Evolutionary conservation across 2,888 invertebrate species (phyloP), one percentile per base, ranked within the genome.

Genomic region (Drosophila demipolita): DNA sequence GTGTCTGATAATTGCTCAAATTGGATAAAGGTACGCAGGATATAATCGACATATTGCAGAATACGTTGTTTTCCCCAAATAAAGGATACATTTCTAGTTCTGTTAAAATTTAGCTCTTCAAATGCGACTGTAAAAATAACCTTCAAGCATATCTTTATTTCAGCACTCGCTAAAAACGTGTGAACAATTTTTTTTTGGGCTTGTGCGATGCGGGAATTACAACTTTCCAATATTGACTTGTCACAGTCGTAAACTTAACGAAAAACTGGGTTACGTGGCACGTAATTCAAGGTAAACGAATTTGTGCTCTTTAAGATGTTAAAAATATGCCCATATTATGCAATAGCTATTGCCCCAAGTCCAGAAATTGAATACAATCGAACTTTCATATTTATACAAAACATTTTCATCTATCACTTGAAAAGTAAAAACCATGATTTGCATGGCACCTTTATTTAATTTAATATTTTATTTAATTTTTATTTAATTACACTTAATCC

Each of bases 151-250:
- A 62, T 65, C 53, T 62, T 42, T 58, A 20, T 71, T 63, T 65
- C 58, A 48, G 57, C 76, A 73, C 68, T 48, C 45, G 58, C 65
- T 55, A 38, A 36, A 48, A 72, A 85, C 36, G 83, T 87, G 87
- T 85, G 87, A 85, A 85, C 68, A 77, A 54, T 20, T 57, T 76
- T 66, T 29, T 29, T 29, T 29, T 69, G 50, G 54, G 82, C 58
- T 80, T 73, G 61, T 29, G 52, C 53, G 52, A 78, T 87, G 83
- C 85, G 84, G 84, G 85, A 66, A 87, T 81, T 73, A 73, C 79
- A 79, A 60, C 66, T 57, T 57, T 59, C 54, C 57, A 75, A 58
- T 84, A 84, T 84, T 85, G 72, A 76, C 74, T 73, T 78, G 75
- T 55, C 77, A 75, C 26, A 69, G 78, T 82, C 78, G 74, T 86